phyloP scores from a whole-genome alignment of 2,888 invertebrate species.

The Microctonus hyperodae region DNA sequence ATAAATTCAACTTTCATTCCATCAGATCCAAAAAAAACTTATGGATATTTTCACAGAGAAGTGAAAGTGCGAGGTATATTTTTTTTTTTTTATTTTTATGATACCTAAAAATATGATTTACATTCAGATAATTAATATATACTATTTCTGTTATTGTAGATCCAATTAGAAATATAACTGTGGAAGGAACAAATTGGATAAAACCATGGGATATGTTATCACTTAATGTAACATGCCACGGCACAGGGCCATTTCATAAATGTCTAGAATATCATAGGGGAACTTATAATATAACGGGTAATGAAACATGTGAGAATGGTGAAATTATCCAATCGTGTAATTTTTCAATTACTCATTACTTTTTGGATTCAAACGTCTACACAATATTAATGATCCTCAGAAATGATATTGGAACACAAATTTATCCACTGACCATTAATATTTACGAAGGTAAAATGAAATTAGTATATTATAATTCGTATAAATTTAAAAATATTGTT shows the following conservation, averaged over 20 bases:
- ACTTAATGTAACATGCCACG: constrained; percentile 76
- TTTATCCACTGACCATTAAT: constrained; percentile 77
- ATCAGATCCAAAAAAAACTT: constrained; percentile 72
- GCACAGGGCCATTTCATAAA: constrained; percentile 76
- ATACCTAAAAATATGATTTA: not conserved
- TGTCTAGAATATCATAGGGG: constrained; percentile 74
- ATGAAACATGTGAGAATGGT: constrained; percentile 72
- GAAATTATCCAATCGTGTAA: constrained; percentile 65
- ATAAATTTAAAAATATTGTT: constrained; percentile 22
- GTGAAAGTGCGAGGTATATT: constrained; percentile 74
- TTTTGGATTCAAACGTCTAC: constrained; percentile 73
- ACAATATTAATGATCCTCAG: constrained; percentile 80
- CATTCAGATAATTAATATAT: too few relatives aligned
- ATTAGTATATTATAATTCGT: not conserved
- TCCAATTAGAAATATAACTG: constrained; percentile 74
- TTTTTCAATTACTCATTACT: constrained; percentile 74
- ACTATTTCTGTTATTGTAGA: constrained; percentile 65
- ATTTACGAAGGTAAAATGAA: constrained; percentile 78
- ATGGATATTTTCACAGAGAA: constrained; percentile 75
- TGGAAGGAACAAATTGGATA: constrained; percentile 82
- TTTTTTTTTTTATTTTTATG: not conserved
- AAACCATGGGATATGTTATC: constrained; percentile 81
- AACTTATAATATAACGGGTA: constrained; percentile 75
- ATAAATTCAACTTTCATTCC: constrained; percentile 70
- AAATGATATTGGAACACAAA: constrained; percentile 76